A percentile compares a stretch with the other conserved stretches of the same genome.
These are phyloP conservation scores for Elachura formosa DNA, from an alignment of 2,113 vertebrate species.

Conservation along the genomic window DNA sequence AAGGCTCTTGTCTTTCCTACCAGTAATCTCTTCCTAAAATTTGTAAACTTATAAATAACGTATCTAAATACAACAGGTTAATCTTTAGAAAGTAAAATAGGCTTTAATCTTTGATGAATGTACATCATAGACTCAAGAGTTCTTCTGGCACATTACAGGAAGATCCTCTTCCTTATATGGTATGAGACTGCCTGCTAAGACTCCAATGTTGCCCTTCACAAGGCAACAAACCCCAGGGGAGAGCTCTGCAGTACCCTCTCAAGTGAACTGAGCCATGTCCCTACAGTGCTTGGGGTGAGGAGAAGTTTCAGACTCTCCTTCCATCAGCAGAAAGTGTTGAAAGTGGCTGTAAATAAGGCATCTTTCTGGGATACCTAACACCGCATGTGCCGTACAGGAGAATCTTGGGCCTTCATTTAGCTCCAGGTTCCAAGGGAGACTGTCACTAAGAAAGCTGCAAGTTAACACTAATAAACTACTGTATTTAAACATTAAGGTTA, in stretches of 20 bases:
- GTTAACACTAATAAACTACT: not conserved
- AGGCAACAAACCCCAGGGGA: not conserved
- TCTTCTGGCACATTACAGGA: not conserved
- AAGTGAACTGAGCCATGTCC: not conserved
- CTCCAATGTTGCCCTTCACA: not conserved
- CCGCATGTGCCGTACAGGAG: too few relatives aligned
- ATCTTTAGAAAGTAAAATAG: not conserved
- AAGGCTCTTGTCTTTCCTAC: not conserved
- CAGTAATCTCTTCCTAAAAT: not conserved
- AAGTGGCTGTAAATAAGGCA: not conserved
- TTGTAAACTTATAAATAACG: not conserved
- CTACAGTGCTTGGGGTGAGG: not conserved
- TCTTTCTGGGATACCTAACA: not conserved
- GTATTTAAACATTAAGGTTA: not conserved
- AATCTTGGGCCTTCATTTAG: not conserved
- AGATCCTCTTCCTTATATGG: not conserved
- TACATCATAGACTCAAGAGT: not conserved
- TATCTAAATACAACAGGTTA: not conserved
- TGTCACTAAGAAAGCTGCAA: not conserved
- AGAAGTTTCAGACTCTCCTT: not conserved
- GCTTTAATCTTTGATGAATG: not conserved
- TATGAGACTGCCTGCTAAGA: not conserved
- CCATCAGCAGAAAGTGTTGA: not conserved
- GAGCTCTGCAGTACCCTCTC: not conserved
- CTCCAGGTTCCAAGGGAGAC: not conserved